Evolutionary conservation across 2,113 vertebrate genomes (phyloP).

Genomic region (Anas platyrhynchos): DNA sequence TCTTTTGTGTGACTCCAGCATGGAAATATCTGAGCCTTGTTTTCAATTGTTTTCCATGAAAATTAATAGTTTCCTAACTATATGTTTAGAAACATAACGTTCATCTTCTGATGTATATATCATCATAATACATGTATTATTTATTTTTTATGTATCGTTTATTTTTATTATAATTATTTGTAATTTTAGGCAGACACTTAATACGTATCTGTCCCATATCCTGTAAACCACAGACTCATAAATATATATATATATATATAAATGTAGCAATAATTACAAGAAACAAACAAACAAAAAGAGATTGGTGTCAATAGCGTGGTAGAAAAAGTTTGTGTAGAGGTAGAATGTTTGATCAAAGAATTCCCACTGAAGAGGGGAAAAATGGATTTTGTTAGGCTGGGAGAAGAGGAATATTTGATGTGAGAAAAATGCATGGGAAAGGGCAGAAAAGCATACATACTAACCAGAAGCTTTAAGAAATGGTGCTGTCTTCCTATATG

Average conservation of each 20-base stretch:
- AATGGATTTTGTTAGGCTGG: not conserved
- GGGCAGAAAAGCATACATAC: not conserved
- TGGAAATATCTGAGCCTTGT: not conserved
- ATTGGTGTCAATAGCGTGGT: not conserved
- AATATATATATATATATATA: not conserved
- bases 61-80: not conserved
- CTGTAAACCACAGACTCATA: not conserved
- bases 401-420: not conserved
- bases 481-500: rapidly evolving
- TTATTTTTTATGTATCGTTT: not conserved
- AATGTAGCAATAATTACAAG: not conserved
- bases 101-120: not conserved
- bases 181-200: not conserved
- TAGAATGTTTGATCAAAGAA: not conserved
- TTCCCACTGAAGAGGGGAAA: not conserved
- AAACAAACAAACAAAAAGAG: not conserved
- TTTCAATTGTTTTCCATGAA: not conserved
- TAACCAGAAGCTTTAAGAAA: not conserved
- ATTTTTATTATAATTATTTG: not conserved
- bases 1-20: not conserved
- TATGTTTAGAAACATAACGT: not conserved
- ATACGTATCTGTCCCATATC: not conserved
- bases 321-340: not conserved
- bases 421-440: not conserved
- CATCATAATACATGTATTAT: not conserved